Conservation (phyloP, 1,140 invertebrate genomes). For the Babylonia areolata region DNA sequence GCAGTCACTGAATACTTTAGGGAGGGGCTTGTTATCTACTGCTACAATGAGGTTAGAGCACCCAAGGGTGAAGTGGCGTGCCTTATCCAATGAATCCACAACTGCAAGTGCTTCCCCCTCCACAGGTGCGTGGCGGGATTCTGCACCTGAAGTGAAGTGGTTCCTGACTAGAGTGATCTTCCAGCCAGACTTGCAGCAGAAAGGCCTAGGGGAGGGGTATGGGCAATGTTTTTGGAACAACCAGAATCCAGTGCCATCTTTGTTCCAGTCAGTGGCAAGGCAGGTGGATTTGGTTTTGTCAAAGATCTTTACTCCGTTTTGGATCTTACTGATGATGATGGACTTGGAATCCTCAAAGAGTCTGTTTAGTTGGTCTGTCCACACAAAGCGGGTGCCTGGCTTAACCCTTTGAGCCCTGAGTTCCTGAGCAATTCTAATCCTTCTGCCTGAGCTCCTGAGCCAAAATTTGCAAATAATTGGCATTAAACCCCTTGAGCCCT, state of each 20-base stretch:
- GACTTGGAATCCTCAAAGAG: constrained; percentile 49
- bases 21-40: constrained; percentile 56
- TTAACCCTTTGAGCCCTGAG: no score
- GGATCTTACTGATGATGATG: constrained; percentile 48
- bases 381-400: constrained; percentile 36
- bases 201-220: constrained; percentile 18
- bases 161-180: constrained; percentile 53
- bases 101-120: constrained; percentile 57
- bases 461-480: no score
- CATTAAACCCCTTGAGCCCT: no score
- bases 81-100: constrained; percentile 52
- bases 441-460: no score
- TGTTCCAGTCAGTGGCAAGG: no score
- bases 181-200: constrained; percentile 43
- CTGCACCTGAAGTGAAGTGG: constrained; percentile 51
- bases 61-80: constrained; percentile 50
- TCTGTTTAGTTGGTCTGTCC: constrained; percentile 41
- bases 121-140: constrained; percentile 52
- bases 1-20: constrained; percentile 44
- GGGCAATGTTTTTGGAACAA: no score
- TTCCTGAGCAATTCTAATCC: no score
- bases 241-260: no score
- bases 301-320: constrained; percentile 55
- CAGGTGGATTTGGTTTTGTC: constrained; percentile 51
- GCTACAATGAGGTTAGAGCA: constrained; percentile 50